Percentiles rank a stretch among this genome's conserved stretches.
These are phyloP conservation scores for Bombus waltoni DNA, from an alignment of 1,140 invertebrate species.

Conservation along the genomic window DNA sequence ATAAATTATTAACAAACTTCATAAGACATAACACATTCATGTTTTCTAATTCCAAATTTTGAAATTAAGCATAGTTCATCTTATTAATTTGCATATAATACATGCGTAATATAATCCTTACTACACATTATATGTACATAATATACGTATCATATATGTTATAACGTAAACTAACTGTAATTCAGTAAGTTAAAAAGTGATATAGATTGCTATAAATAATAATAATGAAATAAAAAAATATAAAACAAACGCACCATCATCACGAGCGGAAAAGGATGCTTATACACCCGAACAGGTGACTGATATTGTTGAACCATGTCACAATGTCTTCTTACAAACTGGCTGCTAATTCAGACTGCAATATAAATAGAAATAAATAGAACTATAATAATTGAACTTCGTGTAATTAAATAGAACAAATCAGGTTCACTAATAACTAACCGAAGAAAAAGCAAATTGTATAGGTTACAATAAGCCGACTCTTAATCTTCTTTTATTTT, in stretches of 20 bases:
- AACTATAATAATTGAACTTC: constrained; percentile 22
- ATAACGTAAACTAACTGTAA: neutral
- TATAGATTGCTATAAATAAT: neutral
- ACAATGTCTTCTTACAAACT: neutral
- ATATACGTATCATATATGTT: neutral
- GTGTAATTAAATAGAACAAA: constrained; percentile 15
- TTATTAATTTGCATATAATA: neutral
- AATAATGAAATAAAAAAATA: constrained; percentile 17
- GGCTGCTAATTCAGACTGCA: constrained; percentile 4
- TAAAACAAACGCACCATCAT: constrained; percentile 92
- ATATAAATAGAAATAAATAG: neutral
- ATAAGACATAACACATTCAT: neutral
- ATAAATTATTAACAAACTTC: neutral
- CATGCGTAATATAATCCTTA: neutral
- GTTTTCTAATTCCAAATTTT: neutral
- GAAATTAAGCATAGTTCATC: neutral
- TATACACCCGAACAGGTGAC: constrained; percentile 97
- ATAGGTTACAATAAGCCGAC: constrained; percentile 21
- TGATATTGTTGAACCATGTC: constrained; percentile 98
- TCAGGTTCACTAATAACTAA: constrained; percentile 1
- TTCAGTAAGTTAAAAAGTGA: neutral
- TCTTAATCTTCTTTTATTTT: neutral
- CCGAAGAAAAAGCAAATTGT: constrained; percentile 26
- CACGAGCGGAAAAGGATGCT: constrained; percentile 97
- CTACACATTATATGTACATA: neutral